Evolutionary conservation across 2,113 vertebrate genomes (phyloP), one percentile per base, ranked within the genome.

Genomic region (Dicrurus megarhynchus): DNA sequence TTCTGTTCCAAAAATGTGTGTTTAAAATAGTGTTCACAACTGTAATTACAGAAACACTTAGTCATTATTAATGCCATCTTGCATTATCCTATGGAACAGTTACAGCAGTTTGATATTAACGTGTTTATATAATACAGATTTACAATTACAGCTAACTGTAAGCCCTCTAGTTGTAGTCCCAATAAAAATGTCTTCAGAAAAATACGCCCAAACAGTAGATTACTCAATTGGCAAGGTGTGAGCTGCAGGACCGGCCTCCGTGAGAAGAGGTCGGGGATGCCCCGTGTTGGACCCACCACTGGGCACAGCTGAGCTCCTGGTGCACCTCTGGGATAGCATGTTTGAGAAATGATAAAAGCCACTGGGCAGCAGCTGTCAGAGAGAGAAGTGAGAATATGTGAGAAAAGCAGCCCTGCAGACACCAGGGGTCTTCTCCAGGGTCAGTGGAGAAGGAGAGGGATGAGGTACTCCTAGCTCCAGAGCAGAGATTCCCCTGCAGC

Each of bases 391-490:
- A 75, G 80, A 46, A 17, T 41, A 11, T 16, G 11, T 39, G 57
- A 57, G 64, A 26, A n/a, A 8, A 56, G 3, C 39, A 61, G 41
- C 35, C 23, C 35, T 68, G 47, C 16, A 42, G 41, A 28, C 9
- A 26, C 9, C 11, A n/a, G 10, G 16, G 6, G 47, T 49, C 47
- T 49, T 49, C 47, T 49, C 10, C 9, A n/a, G 10, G 16, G 5
- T 32, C 16, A 30, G 26, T 49, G 61, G 23, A 16, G 12, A 27
- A 60, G 46, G 16, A 71, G 24, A 9, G 2, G 14, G 1, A 70
- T 5, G 16, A 57, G 16, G 6, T 17, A 9, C 30, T 73, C 30
- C 67, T 13, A 46, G 32, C 9, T 1, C 4, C 1, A 0, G 17
- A 22, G 23, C n/a, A 10, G 33, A 24, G 18, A 14, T 19, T 79